Percentiles rank a stretch among this genome's conserved stretches.
Conservation (phyloP, 2,113 vertebrate species). For the Xiphophorus couchianus region DNA sequence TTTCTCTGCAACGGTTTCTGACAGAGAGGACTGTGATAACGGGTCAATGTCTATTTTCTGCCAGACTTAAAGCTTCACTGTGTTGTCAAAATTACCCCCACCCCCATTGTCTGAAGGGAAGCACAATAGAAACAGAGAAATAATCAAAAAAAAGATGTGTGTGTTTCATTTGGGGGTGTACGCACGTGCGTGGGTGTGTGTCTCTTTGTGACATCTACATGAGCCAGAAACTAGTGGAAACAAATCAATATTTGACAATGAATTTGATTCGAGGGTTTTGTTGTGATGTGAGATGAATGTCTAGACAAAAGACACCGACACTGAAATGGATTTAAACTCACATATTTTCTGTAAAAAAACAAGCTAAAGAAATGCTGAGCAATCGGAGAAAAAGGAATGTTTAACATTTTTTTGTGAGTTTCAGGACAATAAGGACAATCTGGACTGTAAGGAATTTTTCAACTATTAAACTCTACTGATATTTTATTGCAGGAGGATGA, state of each 20-base stretch:
- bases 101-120: slow-evolving; percentile 52
- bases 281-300: slow-evolving; percentile 35
- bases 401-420: background rate
- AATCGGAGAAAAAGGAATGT: background rate
- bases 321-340: background rate
- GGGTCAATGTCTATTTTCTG: slow-evolving; percentile 82
- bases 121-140: slow-evolving; percentile 33
- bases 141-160: slow-evolving; percentile 9
- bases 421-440: background rate
- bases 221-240: slow-evolving; percentile 40
- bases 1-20: slow-evolving; percentile 29
- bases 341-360: too few relatives aligned
- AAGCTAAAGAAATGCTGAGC: background rate
- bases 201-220: slow-evolving; percentile 32
- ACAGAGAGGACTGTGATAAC: slow-evolving; percentile 64
- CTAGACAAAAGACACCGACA: slow-evolving; percentile 22
- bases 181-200: slow-evolving; percentile 8
- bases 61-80: slow-evolving; percentile 74
- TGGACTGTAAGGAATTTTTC: background rate
- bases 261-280: slow-evolving; percentile 45
- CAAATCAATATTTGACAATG: slow-evolving; percentile 58
- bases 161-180: slow-evolving; percentile 3
- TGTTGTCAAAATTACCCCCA: slow-evolving; percentile 65
- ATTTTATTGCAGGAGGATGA: background rate
- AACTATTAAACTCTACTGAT: background rate